Percentiles rank a stretch among this genome's conserved stretches.
phyloP scores from a whole-genome alignment of 2,797 vertebrate species.

The Cyclopterus lumpus region DNA sequence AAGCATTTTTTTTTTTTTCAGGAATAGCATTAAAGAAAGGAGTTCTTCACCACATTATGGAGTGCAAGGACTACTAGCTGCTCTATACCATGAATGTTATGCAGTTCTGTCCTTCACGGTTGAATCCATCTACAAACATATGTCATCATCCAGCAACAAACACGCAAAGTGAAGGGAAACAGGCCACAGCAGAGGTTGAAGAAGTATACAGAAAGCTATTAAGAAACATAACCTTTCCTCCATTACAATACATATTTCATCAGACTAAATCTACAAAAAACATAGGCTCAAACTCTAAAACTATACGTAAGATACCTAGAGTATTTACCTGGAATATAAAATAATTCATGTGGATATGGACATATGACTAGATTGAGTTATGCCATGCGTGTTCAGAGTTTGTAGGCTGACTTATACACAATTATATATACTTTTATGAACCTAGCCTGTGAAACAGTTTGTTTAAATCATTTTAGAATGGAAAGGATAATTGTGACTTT shows the following conservation, averaged over 20 bases:
- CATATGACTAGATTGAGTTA: slow-evolving; percentile 54
- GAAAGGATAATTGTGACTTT: slow-evolving; percentile 29
- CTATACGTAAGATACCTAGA: slow-evolving; percentile 66
- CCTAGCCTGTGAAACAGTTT: slow-evolving; percentile 29
- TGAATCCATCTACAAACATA: slow-evolving; percentile 49
- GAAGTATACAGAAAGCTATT: slow-evolving; percentile 66
- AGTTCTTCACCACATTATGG: slow-evolving; percentile 64
- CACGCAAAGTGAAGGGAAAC: slow-evolving; percentile 63
- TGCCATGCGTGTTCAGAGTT: slow-evolving; percentile 66
- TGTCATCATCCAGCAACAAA: slow-evolving; percentile 52
- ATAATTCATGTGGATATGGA: slow-evolving; percentile 51
- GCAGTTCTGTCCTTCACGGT: slow-evolving; percentile 44
- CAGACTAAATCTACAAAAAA: slow-evolving; percentile 78
- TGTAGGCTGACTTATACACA: slow-evolving; percentile 54
- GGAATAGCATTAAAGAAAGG: slow-evolving; percentile 68
- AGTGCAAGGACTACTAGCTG: slow-evolving; percentile 68
- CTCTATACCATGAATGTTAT: slow-evolving; percentile 49
- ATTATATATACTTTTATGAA: slow-evolving; percentile 31
- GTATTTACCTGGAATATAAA: slow-evolving; percentile 70
- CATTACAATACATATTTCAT: slow-evolving; percentile 74
- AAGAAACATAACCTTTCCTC: slow-evolving; percentile 60
- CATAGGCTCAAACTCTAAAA: slow-evolving; percentile 69
- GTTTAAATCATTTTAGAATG: slow-evolving; percentile 33
- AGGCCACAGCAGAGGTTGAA: slow-evolving; percentile 57
- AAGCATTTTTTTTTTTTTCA: slow-evolving; percentile 49